These are phyloP conservation scores for Invenusta paracnida DNA, from an alignment of 2,888 invertebrate genomes.

Conservation along the genomic window DNA sequence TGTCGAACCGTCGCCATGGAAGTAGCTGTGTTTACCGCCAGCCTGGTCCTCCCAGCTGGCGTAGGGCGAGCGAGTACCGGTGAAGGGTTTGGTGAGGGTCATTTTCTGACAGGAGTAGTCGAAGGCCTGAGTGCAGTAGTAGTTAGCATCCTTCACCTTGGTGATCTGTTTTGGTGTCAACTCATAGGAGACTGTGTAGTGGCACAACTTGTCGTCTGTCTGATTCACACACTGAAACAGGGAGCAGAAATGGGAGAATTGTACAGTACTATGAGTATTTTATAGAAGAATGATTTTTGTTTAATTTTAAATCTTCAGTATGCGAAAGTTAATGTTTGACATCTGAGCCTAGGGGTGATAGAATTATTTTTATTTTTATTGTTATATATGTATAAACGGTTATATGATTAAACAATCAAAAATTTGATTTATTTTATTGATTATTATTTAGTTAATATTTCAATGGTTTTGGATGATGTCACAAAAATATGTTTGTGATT, in stretches of 20 bases:
- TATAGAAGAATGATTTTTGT: too few relatives aligned
- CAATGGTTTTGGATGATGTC: too few relatives aligned
- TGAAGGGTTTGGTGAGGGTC: conserved; percentile 22
- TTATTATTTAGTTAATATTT: too few relatives aligned
- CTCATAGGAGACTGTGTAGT: conserved; percentile 7
- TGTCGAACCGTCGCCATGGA: conserved; percentile 15
- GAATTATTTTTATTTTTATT: too few relatives aligned
- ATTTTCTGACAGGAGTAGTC: conserved; percentile 29
- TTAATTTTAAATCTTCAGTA: too few relatives aligned
- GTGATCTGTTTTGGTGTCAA: conserved; percentile 32
- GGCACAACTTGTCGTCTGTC: conserved; percentile 18
- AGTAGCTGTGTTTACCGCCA: not conserved
- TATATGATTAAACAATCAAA: too few relatives aligned
- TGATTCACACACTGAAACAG: not conserved
- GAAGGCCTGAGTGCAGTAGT: conserved; percentile 10
- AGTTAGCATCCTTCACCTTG: not conserved
- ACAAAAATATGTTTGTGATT: too few relatives aligned
- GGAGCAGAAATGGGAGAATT: not conserved
- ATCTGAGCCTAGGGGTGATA: too few relatives aligned
- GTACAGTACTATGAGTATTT: too few relatives aligned
- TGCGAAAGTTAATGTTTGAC: too few relatives aligned
- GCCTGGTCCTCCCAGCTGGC: conserved; percentile 24
- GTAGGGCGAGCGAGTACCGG: not conserved
- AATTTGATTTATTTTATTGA: too few relatives aligned
- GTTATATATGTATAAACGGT: too few relatives aligned